These are phyloP conservation scores for Saimiri boliviensis DNA, from an alignment of 2,113 vertebrate species.

Conservation along the genomic window DNA sequence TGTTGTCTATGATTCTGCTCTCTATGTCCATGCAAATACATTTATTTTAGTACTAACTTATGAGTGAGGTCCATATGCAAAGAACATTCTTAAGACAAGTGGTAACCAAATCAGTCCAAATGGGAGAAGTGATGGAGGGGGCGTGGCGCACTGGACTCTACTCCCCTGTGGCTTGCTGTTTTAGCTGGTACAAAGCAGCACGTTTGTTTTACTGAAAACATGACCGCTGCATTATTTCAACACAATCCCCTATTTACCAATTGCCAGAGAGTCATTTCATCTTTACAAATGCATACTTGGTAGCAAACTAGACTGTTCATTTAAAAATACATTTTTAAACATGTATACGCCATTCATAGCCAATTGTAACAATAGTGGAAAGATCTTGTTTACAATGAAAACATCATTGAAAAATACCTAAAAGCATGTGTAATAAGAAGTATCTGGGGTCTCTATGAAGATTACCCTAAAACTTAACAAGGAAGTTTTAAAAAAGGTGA, in stretches of 20 bases:
- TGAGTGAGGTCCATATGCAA: not conserved
- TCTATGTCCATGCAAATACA: not conserved
- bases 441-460: not conserved
- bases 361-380: not conserved
- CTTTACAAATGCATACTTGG: not conserved
- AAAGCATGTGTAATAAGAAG: not conserved
- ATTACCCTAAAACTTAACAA: not conserved
- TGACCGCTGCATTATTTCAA: not conserved
- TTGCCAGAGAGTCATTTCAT: not conserved
- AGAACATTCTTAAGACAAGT: not conserved
- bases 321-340: not conserved
- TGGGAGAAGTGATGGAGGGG: not conserved
- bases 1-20: not conserved
- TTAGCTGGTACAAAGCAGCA: too few relatives aligned
- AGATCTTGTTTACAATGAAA: not conserved
- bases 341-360: not conserved
- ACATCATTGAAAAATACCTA: not conserved
- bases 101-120: not conserved
- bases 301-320: not conserved
- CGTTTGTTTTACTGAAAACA: not conserved
- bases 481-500: not conserved
- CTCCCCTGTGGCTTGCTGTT: not conserved
- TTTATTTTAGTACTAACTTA: not conserved
- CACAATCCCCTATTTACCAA: not conserved
- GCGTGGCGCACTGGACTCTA: fast-evolving